phyloP scores from a whole-genome alignment of 2,888 invertebrate genomes.

The Macrophya alboannulata region DNA sequence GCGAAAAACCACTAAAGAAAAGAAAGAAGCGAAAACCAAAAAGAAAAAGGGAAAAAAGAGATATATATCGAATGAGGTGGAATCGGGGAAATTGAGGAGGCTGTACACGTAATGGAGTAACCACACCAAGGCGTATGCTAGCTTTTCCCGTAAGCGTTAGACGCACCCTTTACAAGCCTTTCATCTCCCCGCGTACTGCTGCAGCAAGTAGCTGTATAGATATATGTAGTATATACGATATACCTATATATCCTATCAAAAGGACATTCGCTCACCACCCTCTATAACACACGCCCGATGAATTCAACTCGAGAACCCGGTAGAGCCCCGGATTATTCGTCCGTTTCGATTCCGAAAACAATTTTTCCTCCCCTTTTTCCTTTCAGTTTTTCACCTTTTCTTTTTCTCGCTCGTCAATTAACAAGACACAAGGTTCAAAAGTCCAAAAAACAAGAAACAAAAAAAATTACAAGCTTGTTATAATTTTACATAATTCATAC shows the following conservation, averaged over 20 bases:
- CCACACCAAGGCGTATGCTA: slow-evolving; percentile 28
- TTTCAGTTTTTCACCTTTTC: no score
- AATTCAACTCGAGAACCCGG: background rate
- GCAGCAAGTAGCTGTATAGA: background rate
- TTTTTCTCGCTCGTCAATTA: background rate
- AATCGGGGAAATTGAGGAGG: background rate
- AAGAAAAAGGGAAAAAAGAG: background rate
- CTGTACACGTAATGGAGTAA: slow-evolving; percentile 43
- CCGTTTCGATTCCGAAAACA: background rate
- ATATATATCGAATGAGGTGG: background rate
- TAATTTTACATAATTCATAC: no score
- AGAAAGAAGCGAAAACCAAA: background rate
- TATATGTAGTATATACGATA: background rate
- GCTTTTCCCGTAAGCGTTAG: slow-evolving; percentile 36
- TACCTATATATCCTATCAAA: slow-evolving; percentile 27
- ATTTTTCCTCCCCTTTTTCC: background rate
- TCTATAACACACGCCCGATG: background rate
- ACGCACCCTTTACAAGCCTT: slow-evolving; percentile 54
- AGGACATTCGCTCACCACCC: slow-evolving; percentile 44
- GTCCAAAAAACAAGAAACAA: background rate
- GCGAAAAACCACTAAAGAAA: background rate
- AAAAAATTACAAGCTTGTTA: background rate
- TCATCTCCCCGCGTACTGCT: slow-evolving; percentile 35
- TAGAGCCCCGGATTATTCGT: background rate
- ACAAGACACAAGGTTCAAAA: background rate